Evolutionary conservation across 1,140 invertebrate genomes (phyloP).

Genomic region (Pomacea maculata): DNA sequence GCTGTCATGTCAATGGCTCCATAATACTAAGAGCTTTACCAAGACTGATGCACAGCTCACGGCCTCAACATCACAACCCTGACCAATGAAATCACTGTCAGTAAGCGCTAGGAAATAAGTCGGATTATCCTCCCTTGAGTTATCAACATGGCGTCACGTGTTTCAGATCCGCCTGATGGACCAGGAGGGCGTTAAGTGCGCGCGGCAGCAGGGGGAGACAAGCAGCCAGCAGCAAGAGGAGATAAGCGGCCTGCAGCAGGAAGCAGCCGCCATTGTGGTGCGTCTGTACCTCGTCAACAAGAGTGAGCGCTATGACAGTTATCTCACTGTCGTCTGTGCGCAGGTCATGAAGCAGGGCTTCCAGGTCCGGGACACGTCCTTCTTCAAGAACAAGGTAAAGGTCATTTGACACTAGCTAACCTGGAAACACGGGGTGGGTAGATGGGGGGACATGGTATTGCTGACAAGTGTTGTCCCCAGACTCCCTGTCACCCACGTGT

Average conservation of each 20-base stretch:
- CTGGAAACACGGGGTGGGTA: too few relatives aligned
- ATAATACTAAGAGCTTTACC: too few relatives aligned
- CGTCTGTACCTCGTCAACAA: slow-evolving; percentile 48
- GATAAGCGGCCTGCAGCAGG: not conserved
- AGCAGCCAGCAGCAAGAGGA: slow-evolving; percentile 17
- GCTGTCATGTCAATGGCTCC: too few relatives aligned
- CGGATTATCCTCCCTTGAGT: not conserved
- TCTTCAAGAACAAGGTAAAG: slow-evolving; percentile 46
- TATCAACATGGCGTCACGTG: not conserved
- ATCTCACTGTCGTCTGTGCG: slow-evolving; percentile 39
- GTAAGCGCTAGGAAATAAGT: not conserved
- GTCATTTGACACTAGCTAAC: not conserved
- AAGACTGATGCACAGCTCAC: too few relatives aligned
- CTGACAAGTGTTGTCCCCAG: too few relatives aligned
- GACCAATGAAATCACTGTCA: too few relatives aligned
- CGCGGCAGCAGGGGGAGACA: not conserved
- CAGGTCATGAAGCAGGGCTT: slow-evolving; percentile 41
- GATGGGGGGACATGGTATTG: too few relatives aligned
- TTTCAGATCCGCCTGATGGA: slow-evolving; percentile 34
- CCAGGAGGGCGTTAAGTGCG: slow-evolving; percentile 21
- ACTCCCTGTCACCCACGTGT: too few relatives aligned
- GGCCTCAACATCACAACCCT: too few relatives aligned
- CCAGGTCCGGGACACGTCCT: slow-evolving; percentile 25
- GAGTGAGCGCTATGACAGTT: slow-evolving; percentile 41
- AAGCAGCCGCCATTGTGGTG: slow-evolving; percentile 26